Base-by-base conservation (phyloP, 2,888 invertebrate species). In the Sipha maydis region DNA sequence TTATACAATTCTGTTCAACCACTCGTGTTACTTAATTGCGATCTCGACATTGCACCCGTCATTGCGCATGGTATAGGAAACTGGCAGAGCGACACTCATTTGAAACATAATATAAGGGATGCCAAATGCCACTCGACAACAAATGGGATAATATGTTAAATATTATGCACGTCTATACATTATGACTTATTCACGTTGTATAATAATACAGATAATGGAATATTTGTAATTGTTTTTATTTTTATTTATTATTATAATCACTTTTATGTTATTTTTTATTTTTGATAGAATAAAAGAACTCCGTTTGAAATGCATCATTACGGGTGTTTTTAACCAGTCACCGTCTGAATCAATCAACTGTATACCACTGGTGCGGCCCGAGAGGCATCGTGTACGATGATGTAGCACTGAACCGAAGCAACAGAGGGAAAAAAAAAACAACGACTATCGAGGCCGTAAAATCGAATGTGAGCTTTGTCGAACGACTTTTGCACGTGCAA, bases 291-390 rank as follows among this genome's bases (percentile, higher is more conserved):
- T 21, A 21, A 25, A 61, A 61, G 21, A 41, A 41, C 7, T 8
- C 31, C 71, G 71, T 83, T 83, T 71, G 48, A 83, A 83, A 71
- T 71, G 25, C 31, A 31, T 71, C 71, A 48, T 71, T 54, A 54
- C 48, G 34, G 25, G 48, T 82, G 31, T 82, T 54, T n/a, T 54
- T 83, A 54, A 73, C 83, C 19, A 83, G 83, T 83, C 73, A 73
- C 5, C 25, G 54, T 73, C 34, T 5, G 69, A 82, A 83, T 83
- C 54, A 73, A 83, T 83, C 73, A 73, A 83, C 78, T 28, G 41
- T 9, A 38, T 38, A 25, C 1, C 14, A 48, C 3, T 41, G 8
- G 5, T 11, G 41, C 48, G 48, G 14, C 48, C 48, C 48, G 1
- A 41, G 41, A 7, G 7, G 41, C 48, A 48, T 48, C 14, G 48